These are phyloP conservation scores for Diarsia brunnea DNA, from an alignment of 2,888 invertebrate species.

Conservation along the genomic window DNA sequence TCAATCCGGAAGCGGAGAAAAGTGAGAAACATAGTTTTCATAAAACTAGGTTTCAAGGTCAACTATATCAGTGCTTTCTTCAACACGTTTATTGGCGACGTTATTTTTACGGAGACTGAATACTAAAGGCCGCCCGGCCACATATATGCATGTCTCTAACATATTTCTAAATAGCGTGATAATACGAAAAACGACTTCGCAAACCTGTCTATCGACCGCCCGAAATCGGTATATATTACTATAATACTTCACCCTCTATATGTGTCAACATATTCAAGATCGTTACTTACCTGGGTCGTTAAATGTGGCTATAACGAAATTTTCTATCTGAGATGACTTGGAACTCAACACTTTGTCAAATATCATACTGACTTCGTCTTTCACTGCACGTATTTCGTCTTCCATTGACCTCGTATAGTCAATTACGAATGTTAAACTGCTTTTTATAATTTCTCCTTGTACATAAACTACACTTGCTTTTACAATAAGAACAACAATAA, in stretches of 20 bases:
- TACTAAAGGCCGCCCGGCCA: too few relatives aligned
- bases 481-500: constrained; percentile 14
- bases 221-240: not conserved
- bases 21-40: too few relatives aligned
- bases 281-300: constrained; percentile 81
- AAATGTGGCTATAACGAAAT: constrained; percentile 81
- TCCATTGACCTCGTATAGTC: constrained; percentile 82
- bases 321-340: constrained; percentile 76
- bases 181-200: too few relatives aligned
- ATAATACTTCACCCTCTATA: not conserved
- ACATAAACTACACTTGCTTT: constrained; percentile 31
- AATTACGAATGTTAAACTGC: constrained; percentile 81
- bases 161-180: too few relatives aligned
- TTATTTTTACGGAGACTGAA: too few relatives aligned
- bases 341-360: constrained; percentile 78
- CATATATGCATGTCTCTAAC: too few relatives aligned
- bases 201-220: too few relatives aligned
- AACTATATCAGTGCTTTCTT: too few relatives aligned
- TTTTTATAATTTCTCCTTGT: constrained; percentile 67
- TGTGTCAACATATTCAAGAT: not conserved
- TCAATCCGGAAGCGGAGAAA: too few relatives aligned
- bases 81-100: too few relatives aligned
- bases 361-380: constrained; percentile 70
- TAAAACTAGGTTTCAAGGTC: too few relatives aligned
- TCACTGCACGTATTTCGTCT: constrained; percentile 78